Base-by-base conservation (phyloP, 2,888 invertebrate species). In the Chironomus riparius region DNA sequence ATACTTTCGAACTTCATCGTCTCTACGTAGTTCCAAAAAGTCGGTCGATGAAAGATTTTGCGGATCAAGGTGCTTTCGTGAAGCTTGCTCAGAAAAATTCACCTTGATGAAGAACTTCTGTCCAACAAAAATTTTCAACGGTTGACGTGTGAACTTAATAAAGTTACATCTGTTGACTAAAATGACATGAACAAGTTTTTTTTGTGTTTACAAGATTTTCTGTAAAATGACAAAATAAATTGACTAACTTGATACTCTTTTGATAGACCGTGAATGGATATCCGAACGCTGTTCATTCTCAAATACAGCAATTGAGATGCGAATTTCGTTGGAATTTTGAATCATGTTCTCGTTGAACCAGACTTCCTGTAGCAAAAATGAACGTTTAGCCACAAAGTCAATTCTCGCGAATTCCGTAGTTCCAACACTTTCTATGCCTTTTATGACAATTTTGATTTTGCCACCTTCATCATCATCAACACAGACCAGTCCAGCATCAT, bases 31-130 rank as follows among this genome's bases (percentile, higher is more conserved):
- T 13, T 72, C 72, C 13, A 72, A 15, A 62, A 61, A 61, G 6
- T 38, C 38, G 15, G 24, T 62, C 28, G 28, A 6, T 5, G 61
- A 50, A 12, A 72, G 5, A n/a, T 24, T 71, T 6, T 50, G 56
- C 0, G 24, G 13, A 15, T 56, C 3, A 4, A 28, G 10, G 24
- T 62, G 72, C n/a, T 18, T 22, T n/a, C 56, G 72, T 3, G 48
- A 13, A 38, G 24, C 56, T 24, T 15, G 10, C 2, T 62, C 28
- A 38, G 18, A 28, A 61, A 72, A 72, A 6, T 72, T 61, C 4
- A 72, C 0, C 7, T 72, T 72, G 5, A 72, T 72, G 61, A 28
- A 61, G 18, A 28, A 72, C 24, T 38, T 38, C 38, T 72, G 72
- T n/a, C 72, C 72, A 4, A 61, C 15, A 50, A 50, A 72, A 61